Base-by-base conservation (phyloP, 2,797 vertebrate species). In the Amazona ochrocephala region DNA sequence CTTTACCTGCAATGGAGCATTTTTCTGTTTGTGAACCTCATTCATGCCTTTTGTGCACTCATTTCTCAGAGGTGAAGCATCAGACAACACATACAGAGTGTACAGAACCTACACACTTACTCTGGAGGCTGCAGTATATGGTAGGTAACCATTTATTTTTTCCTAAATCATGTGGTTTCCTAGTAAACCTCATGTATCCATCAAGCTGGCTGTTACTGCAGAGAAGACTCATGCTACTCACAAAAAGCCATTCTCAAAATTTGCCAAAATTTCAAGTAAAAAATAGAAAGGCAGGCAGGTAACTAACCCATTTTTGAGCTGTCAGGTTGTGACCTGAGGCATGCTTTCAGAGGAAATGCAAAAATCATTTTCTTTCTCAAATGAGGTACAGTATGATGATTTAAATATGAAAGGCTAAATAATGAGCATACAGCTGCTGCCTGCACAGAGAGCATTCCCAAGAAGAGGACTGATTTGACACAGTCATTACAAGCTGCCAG, bases 111-210 rank as follows among this genome's bases (percentile, higher is more conserved):
- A 41, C 9, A 58, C 19, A 8, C 7, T 50, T n/a, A 20, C 24
- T 80, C 13, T 24, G 34, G 24, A 41, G 17, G 53, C 37, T 8
- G 22, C 18, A 67, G 18, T 26, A 37, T 15, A 13, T 5, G 8
- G 23, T 22, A 41, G 6, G 24, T 7, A 81, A 78, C 47, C 27
- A 32, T 11, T 37, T 29, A 45, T 10, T 5, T 17, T 30, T 42
- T 39, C 67, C 5, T 1, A 3, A 45, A 18, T 2, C 17, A 20
- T 0, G 0, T 37, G 9, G 47, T 65, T 91, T 72, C 54, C 27
- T 62, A 51, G 12, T 37, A 29, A 65, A 19, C 4, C 13, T 50
- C 39, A 34, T 12, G 19, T 44, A 70, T 37, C 14, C 30, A 48
- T 41, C 6, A 29, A 54, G n/a, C 34, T 84, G 60, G 17, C 32